These are phyloP conservation scores for Synchiropus splendidus DNA, from an alignment of 2,113 vertebrate species.

Conservation along the genomic window DNA sequence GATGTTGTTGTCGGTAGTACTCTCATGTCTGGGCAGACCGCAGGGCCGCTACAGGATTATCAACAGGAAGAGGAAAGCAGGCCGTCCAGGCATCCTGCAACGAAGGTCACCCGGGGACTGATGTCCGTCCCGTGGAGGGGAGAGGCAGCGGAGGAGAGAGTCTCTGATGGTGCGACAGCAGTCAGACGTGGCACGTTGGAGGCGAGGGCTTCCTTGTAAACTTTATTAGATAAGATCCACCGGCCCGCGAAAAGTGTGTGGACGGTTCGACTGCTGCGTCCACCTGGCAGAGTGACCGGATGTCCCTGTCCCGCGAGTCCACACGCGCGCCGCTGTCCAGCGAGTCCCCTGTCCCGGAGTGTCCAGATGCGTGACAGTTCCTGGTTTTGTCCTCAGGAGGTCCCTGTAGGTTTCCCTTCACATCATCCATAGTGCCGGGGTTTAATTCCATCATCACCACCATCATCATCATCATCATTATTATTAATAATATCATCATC, in stretches of 20 bases:
- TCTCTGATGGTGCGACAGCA: constrained; percentile 30
- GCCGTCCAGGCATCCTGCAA: constrained; percentile 36
- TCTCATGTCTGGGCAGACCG: constrained; percentile 48
- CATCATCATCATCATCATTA: no score
- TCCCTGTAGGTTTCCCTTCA: constrained; percentile 47
- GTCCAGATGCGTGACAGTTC: constrained; percentile 16
- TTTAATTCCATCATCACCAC: constrained; percentile 4
- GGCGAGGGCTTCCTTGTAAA: constrained; percentile 51
- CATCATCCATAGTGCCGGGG: constrained; percentile 30
- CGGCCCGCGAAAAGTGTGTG: constrained; percentile 11
- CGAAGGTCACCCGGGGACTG: constrained; percentile 43
- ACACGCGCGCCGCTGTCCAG: not conserved
- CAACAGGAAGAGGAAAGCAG: constrained; percentile 51
- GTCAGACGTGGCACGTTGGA: constrained; percentile 9
- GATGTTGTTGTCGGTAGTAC: constrained; percentile 72
- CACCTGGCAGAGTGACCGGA: no score
- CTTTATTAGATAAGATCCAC: constrained; percentile 30
- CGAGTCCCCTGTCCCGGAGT: constrained; percentile 20
- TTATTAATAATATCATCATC: not conserved
- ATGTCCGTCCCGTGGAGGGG: constrained; percentile 38
- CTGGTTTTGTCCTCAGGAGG: constrained; percentile 20
- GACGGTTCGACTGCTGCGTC: no score
- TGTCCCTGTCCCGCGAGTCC: constrained; percentile 8
- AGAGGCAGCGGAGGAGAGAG: constrained; percentile 27
- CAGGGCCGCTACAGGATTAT: constrained; percentile 43